Conservation (phyloP, 2,888 invertebrate species). For the Lacanobia wlatinum region DNA sequence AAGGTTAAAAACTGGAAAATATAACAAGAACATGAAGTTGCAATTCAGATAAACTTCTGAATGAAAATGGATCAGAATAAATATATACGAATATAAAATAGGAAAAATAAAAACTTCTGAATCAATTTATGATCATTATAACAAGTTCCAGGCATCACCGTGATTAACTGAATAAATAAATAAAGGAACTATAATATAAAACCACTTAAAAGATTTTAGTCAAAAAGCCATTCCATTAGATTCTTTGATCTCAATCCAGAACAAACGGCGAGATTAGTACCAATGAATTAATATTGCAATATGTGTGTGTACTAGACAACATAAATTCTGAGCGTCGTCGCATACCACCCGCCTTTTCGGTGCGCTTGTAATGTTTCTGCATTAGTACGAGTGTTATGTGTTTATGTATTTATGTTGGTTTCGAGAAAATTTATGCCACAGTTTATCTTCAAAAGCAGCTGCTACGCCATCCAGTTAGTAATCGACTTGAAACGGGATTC, state of each 20-base stretch:
- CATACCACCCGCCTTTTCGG: slow-evolving; percentile 46
- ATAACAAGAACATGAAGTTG: background rate
- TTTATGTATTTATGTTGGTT: slow-evolving; percentile 63
- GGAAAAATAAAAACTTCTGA: background rate
- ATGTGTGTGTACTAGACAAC: slow-evolving; percentile 53
- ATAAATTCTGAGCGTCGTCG: slow-evolving; percentile 65
- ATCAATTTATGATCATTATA: slow-evolving; percentile 23
- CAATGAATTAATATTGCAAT: slow-evolving; percentile 52
- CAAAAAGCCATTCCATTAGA: slow-evolving; percentile 39
- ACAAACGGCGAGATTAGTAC: slow-evolving; percentile 52
- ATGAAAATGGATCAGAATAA: slow-evolving; percentile 1
- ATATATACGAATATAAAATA: background rate
- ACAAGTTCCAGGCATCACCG: background rate
- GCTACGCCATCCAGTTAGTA: slow-evolving; percentile 40
- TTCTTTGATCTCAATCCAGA: slow-evolving; percentile 69
- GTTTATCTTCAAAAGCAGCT: slow-evolving; percentile 65
- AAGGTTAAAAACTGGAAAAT: slow-evolving; percentile 1
- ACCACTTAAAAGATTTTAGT: slow-evolving; percentile 36
- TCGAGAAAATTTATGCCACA: slow-evolving; percentile 65
- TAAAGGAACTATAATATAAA: slow-evolving; percentile 21
- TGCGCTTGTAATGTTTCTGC: slow-evolving; percentile 61
- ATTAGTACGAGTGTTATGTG: slow-evolving; percentile 61
- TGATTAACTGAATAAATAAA: slow-evolving; percentile 22
- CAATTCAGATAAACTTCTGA: background rate
- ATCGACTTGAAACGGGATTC: slow-evolving; percentile 46